phyloP scores from a whole-genome alignment of 2,113 vertebrate genomes.

The Elephantulus edwardii region DNA sequence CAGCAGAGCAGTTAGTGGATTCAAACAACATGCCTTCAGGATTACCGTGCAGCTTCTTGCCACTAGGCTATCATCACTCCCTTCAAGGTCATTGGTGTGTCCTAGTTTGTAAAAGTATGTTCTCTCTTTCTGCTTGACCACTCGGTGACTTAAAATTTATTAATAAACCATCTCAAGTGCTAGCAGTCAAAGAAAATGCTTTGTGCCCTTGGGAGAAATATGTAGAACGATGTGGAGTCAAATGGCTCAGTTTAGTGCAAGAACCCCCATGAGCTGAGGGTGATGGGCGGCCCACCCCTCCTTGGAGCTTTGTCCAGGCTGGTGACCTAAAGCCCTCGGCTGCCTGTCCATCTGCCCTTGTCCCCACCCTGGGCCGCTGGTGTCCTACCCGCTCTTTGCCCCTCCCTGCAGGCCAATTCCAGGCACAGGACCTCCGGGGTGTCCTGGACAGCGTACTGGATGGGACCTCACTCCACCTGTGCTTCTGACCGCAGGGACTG shows the following conservation, averaged over 20 bases:
- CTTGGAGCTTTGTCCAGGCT: neutral
- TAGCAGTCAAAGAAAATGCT: neutral
- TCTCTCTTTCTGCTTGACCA: neutral
- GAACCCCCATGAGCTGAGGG: neutral
- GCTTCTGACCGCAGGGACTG: neutral
- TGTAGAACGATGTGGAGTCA: neutral
- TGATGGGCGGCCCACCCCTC: neutral
- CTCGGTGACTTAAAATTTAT: neutral
- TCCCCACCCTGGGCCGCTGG: neutral
- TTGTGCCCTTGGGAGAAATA: neutral
- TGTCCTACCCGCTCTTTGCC: neutral
- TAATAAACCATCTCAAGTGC: neutral
- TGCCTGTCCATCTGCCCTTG: neutral
- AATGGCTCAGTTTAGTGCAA: fast-evolving
- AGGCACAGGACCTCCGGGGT: no score
- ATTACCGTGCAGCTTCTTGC: no score
- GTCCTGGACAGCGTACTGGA: neutral
- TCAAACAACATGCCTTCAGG: no score
- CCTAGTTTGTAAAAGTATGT: neutral
- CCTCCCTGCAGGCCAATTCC: neutral
- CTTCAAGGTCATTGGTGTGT: no score
- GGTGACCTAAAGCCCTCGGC: neutral
- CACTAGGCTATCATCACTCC: no score
- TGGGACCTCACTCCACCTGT: neutral
- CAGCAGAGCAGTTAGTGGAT: no score